Base-by-base conservation (phyloP, 2,888 invertebrate species). In the Pherbina coryleti region DNA sequence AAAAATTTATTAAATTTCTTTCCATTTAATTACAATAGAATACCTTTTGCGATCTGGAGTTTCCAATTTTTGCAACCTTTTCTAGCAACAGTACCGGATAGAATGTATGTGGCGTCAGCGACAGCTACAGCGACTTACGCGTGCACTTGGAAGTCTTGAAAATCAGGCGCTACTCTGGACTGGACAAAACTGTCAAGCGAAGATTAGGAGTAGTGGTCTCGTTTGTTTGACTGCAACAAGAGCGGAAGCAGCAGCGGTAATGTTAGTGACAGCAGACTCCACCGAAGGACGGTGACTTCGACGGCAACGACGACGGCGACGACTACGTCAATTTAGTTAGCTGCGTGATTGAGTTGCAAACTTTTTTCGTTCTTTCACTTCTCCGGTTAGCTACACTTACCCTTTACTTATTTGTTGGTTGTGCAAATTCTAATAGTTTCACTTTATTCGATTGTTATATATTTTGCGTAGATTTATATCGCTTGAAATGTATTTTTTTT, bases 401-500 rank as follows among this genome's bases (percentile, higher is more conserved):
- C 44, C 31, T 31, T n/a, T 31, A 8, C 19, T 4, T 70, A 25
- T 60, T 60, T 9, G 31, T 55, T 22, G 9, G 31, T 34, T 57
- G 19, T 37, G 34, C 34, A 37, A 69, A 60, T 44, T 14, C 8
- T 57, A 5, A 22, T 37, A 37, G 17, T 60, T 22, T 60, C 22
- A 72, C 19, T 72, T 57, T 14, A 60, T 44, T 53, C 53, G 64
- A 19, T 74, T 31, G 14, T 34, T 19, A 31, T 34, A 19, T 72
- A 44, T 60, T 60, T 34, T 34, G 64, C 34, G 31, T 51, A 51
- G 51, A 74, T 14, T 49, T 74, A 31, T 28, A 28, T 51, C 34
- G 25, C n/a, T 72, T 49, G 22, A 11, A 57, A 22, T 44, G 79
- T 80, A 78, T 79, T 77, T 78, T 78, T n/a, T 81, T 80, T 76